A percentile compares a stretch with the other conserved stretches of the same genome.
Evolutionary conservation across 2,797 vertebrate genomes (phyloP).

Genomic region (Phrynocephalus guinanensis): DNA sequence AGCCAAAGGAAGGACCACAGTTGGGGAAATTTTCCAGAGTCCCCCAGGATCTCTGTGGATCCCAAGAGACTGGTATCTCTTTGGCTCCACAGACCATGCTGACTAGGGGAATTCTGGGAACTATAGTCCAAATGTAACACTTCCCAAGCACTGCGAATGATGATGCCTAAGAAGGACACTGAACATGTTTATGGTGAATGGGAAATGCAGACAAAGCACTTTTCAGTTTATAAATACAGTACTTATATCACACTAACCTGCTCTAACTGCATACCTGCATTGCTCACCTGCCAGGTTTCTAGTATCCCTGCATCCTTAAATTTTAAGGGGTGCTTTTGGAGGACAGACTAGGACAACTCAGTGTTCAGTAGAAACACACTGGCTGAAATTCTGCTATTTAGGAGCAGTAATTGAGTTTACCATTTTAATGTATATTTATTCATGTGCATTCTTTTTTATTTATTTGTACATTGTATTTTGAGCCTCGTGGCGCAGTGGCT

Average conservation of each 20-base stretch:
- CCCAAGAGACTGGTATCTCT: too few relatives aligned
- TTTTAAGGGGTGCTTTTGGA: not conserved
- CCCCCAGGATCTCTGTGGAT: too few relatives aligned
- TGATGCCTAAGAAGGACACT: not conserved
- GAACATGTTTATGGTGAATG: not conserved
- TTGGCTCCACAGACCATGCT: too few relatives aligned
- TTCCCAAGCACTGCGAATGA: not conserved
- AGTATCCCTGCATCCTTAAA: not conserved
- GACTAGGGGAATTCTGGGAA: not conserved
- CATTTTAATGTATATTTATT: too few relatives aligned
- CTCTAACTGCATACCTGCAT: not conserved
- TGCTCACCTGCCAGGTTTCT: not conserved
- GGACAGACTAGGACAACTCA: not conserved
- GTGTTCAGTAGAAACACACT: not conserved
- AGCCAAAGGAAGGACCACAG: too few relatives aligned
- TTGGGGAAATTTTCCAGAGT: too few relatives aligned
- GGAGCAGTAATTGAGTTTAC: too few relatives aligned
- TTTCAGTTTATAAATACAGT: not conserved
- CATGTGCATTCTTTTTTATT: too few relatives aligned
- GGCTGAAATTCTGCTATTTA: too few relatives aligned
- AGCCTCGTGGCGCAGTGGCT: too few relatives aligned
- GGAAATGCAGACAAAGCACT: not conserved
- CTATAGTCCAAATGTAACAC: not conserved
- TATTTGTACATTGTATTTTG: too few relatives aligned
- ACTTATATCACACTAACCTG: not conserved